Conservation (phyloP, 2,888 invertebrate species). For the Carterocephalus palaemon region DNA sequence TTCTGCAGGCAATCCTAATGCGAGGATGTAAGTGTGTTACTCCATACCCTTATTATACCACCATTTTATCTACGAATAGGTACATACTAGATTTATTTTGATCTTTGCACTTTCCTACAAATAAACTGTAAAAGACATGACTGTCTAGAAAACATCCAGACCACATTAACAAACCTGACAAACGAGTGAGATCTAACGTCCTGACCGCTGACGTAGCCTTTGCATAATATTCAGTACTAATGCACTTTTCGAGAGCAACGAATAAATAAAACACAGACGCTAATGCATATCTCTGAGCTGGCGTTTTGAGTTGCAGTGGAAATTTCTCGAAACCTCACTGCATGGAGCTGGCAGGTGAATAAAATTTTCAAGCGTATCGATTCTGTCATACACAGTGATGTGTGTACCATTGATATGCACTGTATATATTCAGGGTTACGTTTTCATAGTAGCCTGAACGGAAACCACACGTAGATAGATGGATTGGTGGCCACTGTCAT, state of each 20-base stretch:
- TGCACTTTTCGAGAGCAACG: slow-evolving; percentile 60
- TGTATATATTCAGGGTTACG: too few species aligned
- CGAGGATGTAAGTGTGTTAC: too few species aligned
- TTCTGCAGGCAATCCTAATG: too few species aligned
- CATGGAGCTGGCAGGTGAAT: slow-evolving; percentile 8
- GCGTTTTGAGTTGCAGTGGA: slow-evolving; percentile 15
- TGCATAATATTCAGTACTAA: slow-evolving; percentile 56
- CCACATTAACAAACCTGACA: slow-evolving; percentile 20
- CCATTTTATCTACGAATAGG: too few species aligned
- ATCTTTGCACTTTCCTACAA: slow-evolving; percentile 17
- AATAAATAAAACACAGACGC: slow-evolving; percentile 64
- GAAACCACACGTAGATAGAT: too few species aligned
- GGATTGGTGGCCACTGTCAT: too few species aligned
- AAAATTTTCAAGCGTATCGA: slow-evolving; percentile 13
- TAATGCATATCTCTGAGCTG: slow-evolving; percentile 54
- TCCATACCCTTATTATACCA: too few species aligned
- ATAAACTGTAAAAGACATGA: slow-evolving; percentile 21
- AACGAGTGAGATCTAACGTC: slow-evolving; percentile 7
- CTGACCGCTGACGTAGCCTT: slow-evolving; percentile 16
- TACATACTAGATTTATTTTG: too few species aligned
- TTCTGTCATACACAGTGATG: slow-evolving; percentile 1
- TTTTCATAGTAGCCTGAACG: too few species aligned
- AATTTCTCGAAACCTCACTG: slow-evolving; percentile 12
- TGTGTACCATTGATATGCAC: too few species aligned
- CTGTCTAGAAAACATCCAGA: slow-evolving; percentile 11